A percentile compares a stretch with the other conserved stretches of the same genome.
Conservation (phyloP, 1,140 invertebrate genomes). For the Brachionus manjavacas region DNA sequence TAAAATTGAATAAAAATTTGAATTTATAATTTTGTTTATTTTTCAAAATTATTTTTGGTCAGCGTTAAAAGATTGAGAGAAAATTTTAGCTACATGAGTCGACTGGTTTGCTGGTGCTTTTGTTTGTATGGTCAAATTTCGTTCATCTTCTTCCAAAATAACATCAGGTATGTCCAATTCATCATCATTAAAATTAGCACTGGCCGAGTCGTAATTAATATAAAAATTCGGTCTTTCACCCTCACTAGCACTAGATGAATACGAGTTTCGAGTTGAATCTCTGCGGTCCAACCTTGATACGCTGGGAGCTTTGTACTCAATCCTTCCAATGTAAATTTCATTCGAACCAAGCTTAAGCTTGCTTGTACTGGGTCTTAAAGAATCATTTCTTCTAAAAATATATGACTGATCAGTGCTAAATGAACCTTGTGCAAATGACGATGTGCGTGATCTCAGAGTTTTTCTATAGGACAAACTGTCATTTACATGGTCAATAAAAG, state of each 20-base stretch:
- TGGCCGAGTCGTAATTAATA: background rate
- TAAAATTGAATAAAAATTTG: too few relatives aligned
- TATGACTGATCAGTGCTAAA: background rate
- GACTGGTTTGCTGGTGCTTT: background rate
- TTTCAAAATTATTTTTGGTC: background rate
- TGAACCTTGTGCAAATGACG: background rate
- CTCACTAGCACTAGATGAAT: background rate
- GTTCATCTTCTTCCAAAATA: constrained; percentile 28
- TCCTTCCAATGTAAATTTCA: constrained; percentile 27
- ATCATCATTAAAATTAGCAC: background rate
- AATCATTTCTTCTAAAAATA: background rate
- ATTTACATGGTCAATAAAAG: background rate
- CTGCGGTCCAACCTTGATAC: background rate
- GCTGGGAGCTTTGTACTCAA: constrained; percentile 9
- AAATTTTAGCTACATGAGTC: background rate
- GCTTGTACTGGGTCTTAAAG: background rate
- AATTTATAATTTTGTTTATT: too few relatives aligned
- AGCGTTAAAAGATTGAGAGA: background rate
- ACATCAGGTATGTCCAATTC: constrained; percentile 17
- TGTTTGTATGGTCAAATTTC: background rate
- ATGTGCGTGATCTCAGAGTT: background rate
- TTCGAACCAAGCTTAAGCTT: background rate
- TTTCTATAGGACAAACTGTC: background rate
- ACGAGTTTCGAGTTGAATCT: background rate
- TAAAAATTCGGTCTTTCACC: background rate